Evolutionary conservation across 1,140 invertebrate species (phyloP), one percentile per base, ranked within the genome.

Genomic region (Apis cerana): DNA sequence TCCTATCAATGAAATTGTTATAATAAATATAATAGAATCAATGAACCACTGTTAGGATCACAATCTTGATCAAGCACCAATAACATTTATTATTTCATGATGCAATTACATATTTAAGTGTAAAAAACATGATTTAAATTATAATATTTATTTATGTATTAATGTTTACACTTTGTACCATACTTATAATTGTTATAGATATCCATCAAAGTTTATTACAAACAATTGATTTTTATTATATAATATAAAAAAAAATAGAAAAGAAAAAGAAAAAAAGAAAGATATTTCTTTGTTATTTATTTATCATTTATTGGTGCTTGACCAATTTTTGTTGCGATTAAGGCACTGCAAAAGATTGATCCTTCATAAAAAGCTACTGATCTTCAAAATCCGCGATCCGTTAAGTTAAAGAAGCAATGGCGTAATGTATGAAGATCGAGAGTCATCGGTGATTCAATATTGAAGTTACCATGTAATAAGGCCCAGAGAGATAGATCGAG

Each of bases 41-140:
- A 61, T 62, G 0, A 56, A 59, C 56, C 85, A 89, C 80, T 89
- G 87, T 50, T 85, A 87, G 85, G 83, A 87, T 89, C 87, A 82
- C 82, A 89, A 89, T 85, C 64, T 79, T 77, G 83, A 89, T 89
- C 88, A 89, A 89, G 77, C 88, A 89, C 82, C 88, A 88, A 89
- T 85, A 87, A 80, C 56, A 71, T n/a, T 19, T 48, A n/a, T 80
- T 48, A 76, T 78, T 43, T 19, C 10, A 59, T 62, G 19, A 80
- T 5, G 17, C 10, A 71, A 68, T 12, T 59, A 65, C 58, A 85
- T 58, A 65, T 75, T 58, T 27, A 79, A 84, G 58, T 64, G 17
- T 13, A 77, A 15, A 72, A 85, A 82, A 80, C 10, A 75, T 13
- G 23, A 68, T 72, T 64, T 13, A 67, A 82, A 72, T 85, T 21